phyloP scores from a whole-genome alignment of 1,140 invertebrate species.

The Oedothorax gibbosus region DNA sequence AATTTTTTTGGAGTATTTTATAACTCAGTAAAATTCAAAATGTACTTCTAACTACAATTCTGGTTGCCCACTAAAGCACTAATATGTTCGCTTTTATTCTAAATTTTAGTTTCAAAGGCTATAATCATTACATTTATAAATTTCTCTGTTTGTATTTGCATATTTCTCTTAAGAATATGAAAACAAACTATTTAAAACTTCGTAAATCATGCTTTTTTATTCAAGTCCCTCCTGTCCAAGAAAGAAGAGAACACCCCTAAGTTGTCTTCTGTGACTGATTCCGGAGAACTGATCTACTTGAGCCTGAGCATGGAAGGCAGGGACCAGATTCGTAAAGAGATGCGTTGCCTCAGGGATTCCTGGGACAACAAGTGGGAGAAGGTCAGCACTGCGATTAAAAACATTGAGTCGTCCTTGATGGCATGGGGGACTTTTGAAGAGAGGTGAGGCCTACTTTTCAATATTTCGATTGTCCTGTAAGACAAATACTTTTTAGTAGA shows the following conservation, averaged over 20 bases:
- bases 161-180: no score
- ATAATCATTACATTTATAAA: no score
- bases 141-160: no score
- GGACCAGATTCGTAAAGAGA: constrained; percentile 83
- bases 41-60: no score
- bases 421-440: constrained; percentile 91
- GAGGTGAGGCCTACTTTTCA: constrained; percentile 49
- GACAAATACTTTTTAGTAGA: background rate
- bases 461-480: background rate
- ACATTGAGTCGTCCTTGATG: constrained; percentile 85
- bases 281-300: constrained; percentile 87
- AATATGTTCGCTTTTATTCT: no score
- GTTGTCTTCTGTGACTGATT: constrained; percentile 83
- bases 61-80: no score
- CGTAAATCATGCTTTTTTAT: background rate
- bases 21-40: no score
- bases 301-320: constrained; percentile 87
- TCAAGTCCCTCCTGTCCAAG: constrained; percentile 62
- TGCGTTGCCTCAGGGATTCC: constrained; percentile 82
- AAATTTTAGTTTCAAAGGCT: no score
- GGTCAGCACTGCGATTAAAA: constrained; percentile 85
- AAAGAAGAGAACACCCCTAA: constrained; percentile 79
- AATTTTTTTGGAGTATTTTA: no score
- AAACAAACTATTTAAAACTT: no score
- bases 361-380: constrained; percentile 87